Percentiles rank a stretch among this genome's conserved stretches.
Conservation (phyloP, 2,888 invertebrate species). For the Ectobius pallidus region DNA sequence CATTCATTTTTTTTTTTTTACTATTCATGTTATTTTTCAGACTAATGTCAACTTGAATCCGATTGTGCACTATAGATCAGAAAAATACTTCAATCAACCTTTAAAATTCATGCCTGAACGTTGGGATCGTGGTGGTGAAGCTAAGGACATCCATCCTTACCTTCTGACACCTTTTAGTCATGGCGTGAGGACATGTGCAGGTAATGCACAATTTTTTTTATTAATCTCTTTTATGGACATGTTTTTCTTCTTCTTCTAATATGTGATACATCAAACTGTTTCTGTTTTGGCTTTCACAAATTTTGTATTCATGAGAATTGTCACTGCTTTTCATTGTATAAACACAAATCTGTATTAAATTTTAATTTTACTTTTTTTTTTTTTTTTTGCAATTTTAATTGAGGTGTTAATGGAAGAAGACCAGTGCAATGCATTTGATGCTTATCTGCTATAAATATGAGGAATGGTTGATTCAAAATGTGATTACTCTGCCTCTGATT, state of each 20-base stretch:
- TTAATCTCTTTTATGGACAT: background rate
- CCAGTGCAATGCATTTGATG: too few relatives aligned
- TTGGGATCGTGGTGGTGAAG: conserved; percentile 48
- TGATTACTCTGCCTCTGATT: too few relatives aligned
- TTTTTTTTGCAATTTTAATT: too few relatives aligned
- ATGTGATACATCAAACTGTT: background rate
- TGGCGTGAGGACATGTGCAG: conserved; percentile 61
- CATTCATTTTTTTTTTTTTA: too few relatives aligned
- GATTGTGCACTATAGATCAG: conserved; percentile 49
- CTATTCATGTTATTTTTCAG: conserved; percentile 32
- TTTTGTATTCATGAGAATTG: background rate
- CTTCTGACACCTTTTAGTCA: conserved; percentile 59
- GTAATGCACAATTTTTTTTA: conserved; percentile 48
- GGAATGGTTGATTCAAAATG: too few relatives aligned
- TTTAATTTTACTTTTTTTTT: background rate
- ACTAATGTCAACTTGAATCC: conserved; percentile 45
- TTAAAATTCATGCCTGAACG: conserved; percentile 50
- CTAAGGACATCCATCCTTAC: conserved; percentile 54
- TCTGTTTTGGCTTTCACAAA: background rate
- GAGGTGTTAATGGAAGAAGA: too few relatives aligned
- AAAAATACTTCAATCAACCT: conserved; percentile 49
- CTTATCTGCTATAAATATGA: too few relatives aligned
- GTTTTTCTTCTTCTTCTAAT: background rate
- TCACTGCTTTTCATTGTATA: background rate
- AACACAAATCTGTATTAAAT: background rate